Evolutionary conservation across 2,888 invertebrate species (phyloP).

Genomic region (Ecdyonurus torrentis): DNA sequence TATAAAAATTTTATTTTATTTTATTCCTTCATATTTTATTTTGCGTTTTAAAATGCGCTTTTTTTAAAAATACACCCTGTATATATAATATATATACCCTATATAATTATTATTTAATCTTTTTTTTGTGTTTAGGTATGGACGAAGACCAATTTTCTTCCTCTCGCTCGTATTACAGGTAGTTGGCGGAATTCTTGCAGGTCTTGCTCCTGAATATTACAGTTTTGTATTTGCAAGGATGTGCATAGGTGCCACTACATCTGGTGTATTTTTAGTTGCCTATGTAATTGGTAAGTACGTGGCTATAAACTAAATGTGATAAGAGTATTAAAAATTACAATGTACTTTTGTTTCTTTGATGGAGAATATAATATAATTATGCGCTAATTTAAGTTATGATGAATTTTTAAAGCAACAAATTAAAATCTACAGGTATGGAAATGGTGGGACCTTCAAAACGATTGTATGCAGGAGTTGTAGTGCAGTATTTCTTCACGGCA

Average conservation of each 20-base stretch:
- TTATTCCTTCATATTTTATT: no score
- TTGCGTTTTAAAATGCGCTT: background rate
- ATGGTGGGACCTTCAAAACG: slow-evolving; percentile 50
- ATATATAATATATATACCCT: no score
- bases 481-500: slow-evolving; percentile 56
- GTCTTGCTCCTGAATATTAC: slow-evolving; percentile 47
- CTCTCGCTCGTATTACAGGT: slow-evolving; percentile 51
- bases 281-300: slow-evolving; percentile 58
- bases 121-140: slow-evolving; percentile 29
- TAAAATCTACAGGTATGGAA: slow-evolving; percentile 18
- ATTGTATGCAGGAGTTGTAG: slow-evolving; percentile 49
- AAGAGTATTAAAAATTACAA: background rate
- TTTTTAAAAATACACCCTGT: no score
- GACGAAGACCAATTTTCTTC: slow-evolving; percentile 54
- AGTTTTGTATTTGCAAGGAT: slow-evolving; percentile 46
- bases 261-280: slow-evolving; percentile 59
- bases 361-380: background rate
- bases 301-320: background rate
- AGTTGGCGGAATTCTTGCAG: slow-evolving; percentile 45
- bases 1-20: no score
- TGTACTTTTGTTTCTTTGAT: background rate
- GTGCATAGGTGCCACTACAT: slow-evolving; percentile 53
- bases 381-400: background rate
- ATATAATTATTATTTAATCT: no score
- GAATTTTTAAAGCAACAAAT: no score